Evolutionary conservation across 2,888 invertebrate species (phyloP), one percentile per base, ranked within the genome.

Genomic region (Lasioglossum lativentre): DNA sequence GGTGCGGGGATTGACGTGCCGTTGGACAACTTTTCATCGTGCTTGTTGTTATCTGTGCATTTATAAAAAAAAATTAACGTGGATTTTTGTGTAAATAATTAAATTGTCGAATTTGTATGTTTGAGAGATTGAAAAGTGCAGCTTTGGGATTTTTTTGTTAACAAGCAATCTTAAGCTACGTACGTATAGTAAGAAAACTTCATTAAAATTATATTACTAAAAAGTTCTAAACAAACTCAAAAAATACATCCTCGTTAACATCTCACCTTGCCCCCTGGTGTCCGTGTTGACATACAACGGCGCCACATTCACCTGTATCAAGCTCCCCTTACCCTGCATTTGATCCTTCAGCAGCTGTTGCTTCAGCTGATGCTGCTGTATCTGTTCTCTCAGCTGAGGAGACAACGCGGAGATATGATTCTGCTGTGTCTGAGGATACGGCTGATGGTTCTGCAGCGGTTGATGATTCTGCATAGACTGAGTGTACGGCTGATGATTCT

Each of bases 261-360:
- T 23, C 34, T 82, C n/a, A 90, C 90, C 90, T 84, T 80, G 75
- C 12, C 68, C 68, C 34, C 90, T 88, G 3, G 94, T 95, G 82
- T 96, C 95, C 0, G 97, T 97, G 92, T 97, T 97, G 52, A 97
- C 97, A 91, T 97, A 98, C 16, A 98, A 94, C 0, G 97, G 97
- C 0, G 96, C 85, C 34, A 90, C 90, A 72, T 88, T 91, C 45
- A 83, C 82, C 78, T 94, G 94, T 74, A 92, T 89, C 73, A 91
- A 86, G 63, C 92, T 91, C 5, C 91, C 90, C 75, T 94, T 94
- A 40, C 94, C 94, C 75, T 94, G 94, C 92, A 94, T 94, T 76
- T 93, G 94, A 76, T 94, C 94, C 81, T 93, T 94, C 63, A 94
- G 88, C 68, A 94, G 80, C 56, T 94, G 94, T 78, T 94, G 94